Conservation (phyloP, 2,113 vertebrate genomes). For the Pardalotus punctatus region DNA sequence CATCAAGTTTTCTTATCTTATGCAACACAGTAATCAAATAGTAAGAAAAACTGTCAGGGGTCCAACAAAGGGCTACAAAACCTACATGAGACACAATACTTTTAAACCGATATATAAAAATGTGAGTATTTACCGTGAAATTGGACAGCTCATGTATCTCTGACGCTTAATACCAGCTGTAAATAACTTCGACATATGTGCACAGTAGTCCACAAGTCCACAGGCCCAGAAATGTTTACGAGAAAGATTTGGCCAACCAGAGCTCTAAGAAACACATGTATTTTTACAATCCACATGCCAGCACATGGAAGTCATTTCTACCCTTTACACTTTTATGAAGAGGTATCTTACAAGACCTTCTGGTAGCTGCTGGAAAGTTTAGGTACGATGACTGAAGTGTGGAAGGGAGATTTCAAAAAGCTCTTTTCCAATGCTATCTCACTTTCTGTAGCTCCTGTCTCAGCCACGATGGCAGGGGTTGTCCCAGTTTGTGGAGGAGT, state of each 20-base stretch:
- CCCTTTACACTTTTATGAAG: conserved; percentile 51
- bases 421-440: conserved; percentile 73
- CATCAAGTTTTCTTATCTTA: not conserved
- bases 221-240: conserved; percentile 22
- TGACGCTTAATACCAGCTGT: conserved; percentile 13
- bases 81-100: conserved; percentile 51
- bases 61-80: conserved; percentile 55
- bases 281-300: conserved; percentile 71
- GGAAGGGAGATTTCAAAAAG: not conserved
- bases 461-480: conserved; percentile 94
- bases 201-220: conserved; percentile 39
- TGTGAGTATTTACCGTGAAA: conserved; percentile 43
- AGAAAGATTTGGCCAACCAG: conserved; percentile 26
- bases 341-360: conserved; percentile 65
- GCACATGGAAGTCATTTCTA: conserved; percentile 70
- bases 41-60: conserved; percentile 52
- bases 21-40: conserved; percentile 32
- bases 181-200: conserved; percentile 14
- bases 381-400: not conserved
- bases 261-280: conserved; percentile 4
- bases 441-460: conserved; percentile 97
- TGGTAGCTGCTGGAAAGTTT: conserved; percentile 45
- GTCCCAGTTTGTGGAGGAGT: conserved; percentile 90
- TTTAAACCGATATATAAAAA: conserved; percentile 54
- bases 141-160: conserved; percentile 14